Conservation (phyloP, 1,140 invertebrate species). For the Mya arenaria region DNA sequence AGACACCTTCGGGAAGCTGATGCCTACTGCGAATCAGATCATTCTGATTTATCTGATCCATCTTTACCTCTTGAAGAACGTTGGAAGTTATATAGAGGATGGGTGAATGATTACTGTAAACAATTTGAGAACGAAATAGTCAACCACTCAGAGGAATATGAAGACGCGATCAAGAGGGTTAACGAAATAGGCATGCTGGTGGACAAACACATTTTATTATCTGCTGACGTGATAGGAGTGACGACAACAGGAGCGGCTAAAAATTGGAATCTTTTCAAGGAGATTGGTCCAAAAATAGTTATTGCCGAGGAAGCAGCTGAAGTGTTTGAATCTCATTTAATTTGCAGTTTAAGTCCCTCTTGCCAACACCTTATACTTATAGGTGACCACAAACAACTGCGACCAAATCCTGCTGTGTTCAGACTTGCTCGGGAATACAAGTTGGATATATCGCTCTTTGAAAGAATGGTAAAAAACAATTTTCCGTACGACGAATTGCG, state of each 20-base stretch:
- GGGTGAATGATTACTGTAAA: constrained; percentile 72
- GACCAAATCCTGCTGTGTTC: constrained; percentile 80
- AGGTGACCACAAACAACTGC: constrained; percentile 86
- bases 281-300: constrained; percentile 72
- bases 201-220: constrained; percentile 70
- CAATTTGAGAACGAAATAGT: constrained; percentile 66
- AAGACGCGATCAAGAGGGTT: constrained; percentile 46
- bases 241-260: constrained; percentile 78
- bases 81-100: constrained; percentile 76
- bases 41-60: too few species aligned
- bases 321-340: constrained; percentile 77
- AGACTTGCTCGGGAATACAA: constrained; percentile 77
- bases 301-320: constrained; percentile 80
- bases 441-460: constrained; percentile 80
- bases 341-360: constrained; percentile 83
- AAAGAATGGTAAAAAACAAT: constrained; percentile 78
- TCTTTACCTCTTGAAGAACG: too few species aligned
- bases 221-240: constrained; percentile 77
- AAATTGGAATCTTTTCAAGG: constrained; percentile 65
- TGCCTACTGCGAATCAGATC: too few species aligned
- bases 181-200: constrained; percentile 61
- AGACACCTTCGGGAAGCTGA: too few species aligned
- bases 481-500: constrained; percentile 74
- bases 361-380: constrained; percentile 92
- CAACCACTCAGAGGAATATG: constrained; percentile 41